Percentiles rank a stretch among this genome's conserved stretches.
These are phyloP conservation scores for Hybognathus amarus DNA, from an alignment of 2,797 vertebrate genomes.

Conservation along the genomic window DNA sequence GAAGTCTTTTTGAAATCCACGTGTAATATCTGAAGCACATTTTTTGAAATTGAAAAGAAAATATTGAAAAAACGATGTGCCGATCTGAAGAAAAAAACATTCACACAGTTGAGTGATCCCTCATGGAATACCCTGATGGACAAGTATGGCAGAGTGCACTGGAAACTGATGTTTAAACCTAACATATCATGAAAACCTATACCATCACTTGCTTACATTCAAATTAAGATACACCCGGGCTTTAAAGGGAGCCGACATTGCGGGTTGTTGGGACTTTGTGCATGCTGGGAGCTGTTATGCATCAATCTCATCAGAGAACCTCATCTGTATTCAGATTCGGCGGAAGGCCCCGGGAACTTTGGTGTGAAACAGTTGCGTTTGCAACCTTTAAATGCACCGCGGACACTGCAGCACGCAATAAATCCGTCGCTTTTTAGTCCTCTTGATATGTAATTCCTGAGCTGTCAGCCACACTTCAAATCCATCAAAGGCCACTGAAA, in stretches of 20 bases:
- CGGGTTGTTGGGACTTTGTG: conserved; percentile 67
- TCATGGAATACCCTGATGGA: conserved; percentile 1
- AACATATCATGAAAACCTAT: conserved; percentile 42
- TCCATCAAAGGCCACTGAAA: conserved; percentile 61
- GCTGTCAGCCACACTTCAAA: conserved; percentile 59
- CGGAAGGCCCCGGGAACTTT: conserved; percentile 38
- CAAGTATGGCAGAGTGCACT: conserved; percentile 12
- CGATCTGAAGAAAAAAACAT: neutral
- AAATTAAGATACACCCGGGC: conserved; percentile 54
- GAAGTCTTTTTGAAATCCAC: neutral
- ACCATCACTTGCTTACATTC: conserved; percentile 44
- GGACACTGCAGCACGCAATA: conserved; percentile 72
- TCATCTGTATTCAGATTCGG: conserved; percentile 78
- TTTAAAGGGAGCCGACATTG: conserved; percentile 69
- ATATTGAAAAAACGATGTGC: neutral
- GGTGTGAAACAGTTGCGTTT: conserved; percentile 53
- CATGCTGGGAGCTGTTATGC: conserved; percentile 78
- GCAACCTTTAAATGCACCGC: conserved; percentile 73
- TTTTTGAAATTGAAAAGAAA: neutral
- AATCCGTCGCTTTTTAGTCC: conserved; percentile 76
- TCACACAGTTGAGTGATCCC: conserved; percentile 22
- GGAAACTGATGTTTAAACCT: conserved; percentile 27
- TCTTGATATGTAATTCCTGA: conserved; percentile 73
- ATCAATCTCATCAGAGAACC: conserved; percentile 80
- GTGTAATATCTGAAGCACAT: neutral